Base-by-base conservation (phyloP, 2,888 invertebrate species). In the Pyrochroa serraticornis region DNA sequence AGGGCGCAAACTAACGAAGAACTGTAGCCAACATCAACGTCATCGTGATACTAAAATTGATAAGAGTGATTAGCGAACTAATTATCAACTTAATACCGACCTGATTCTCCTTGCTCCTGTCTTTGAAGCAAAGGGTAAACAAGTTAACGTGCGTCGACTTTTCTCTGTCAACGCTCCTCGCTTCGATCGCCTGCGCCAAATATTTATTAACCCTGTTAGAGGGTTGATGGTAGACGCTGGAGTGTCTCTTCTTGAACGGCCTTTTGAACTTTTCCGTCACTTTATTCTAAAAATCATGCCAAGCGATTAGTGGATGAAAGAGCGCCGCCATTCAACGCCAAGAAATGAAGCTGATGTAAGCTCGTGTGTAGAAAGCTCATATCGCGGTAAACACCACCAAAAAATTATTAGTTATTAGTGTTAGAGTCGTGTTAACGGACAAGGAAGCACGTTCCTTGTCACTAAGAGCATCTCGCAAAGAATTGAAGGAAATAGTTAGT, bases 121-220 rank as follows among this genome's bases (percentile, higher is more conserved):
- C 92, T 73, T 92, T 92, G 77, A 95, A 95, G 75, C 90, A 89
- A 47, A 95, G 82, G 3, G 94, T 94, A 58, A 93, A 80, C 44
- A 92, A 84, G 76, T 93, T 93, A 47, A 95, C 93, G 75, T 95
- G 93, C 46, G 90, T 90, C 13, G 91, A 89, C 80, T 95, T 95
- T 79, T 95, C 94, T 58, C 92, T 85, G 76, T 95, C 93, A 59
- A 95, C 92, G 74, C 92, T 92, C 63, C 95, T 85, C 32, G 94
- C 94, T 77, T 93, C 92, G 69, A 95, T 93, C 31, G 94, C 94
- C 80, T 94, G 93, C 58, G 92, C 91, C 71, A 95, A 84, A 81
- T 92, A 94, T 78, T 93, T 94, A 83, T 95, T 95, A 56, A 95
- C 94, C 66, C 95, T 87, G 81, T 94, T 95, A 34, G 91, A 91